A percentile compares a stretch with the other conserved stretches of the same genome.
These are phyloP conservation scores for Dolichomitus sp. DNA, from an alignment of 2,888 invertebrate genomes.

Conservation along the genomic window DNA sequence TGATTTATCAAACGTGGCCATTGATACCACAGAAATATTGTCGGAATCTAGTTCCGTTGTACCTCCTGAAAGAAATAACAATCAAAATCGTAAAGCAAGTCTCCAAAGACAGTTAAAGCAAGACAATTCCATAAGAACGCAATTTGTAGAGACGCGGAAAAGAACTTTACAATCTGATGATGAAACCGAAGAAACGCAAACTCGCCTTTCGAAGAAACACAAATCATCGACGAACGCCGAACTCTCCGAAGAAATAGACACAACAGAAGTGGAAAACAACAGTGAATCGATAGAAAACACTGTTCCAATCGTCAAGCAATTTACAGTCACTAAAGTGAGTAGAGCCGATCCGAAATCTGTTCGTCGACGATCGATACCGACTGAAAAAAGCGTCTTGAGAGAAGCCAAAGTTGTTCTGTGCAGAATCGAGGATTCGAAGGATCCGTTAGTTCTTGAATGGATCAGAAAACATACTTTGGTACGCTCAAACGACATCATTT, in stretches of 20 bases:
- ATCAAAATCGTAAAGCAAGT: background rate
- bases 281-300: background rate
- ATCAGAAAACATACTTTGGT: constrained; percentile 16
- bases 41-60: background rate
- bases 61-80: background rate
- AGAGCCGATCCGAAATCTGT: background rate
- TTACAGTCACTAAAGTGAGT: background rate
- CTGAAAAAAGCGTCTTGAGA: background rate
- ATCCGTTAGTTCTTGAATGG: constrained; percentile 65
- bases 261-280: background rate
- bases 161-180: background rate
- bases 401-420: constrained; percentile 14
- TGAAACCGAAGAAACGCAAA: background rate
- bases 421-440: constrained; percentile 61
- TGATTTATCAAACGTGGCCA: background rate
- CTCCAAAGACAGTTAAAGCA: background rate
- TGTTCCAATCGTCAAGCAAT: background rate
- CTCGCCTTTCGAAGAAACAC: background rate
- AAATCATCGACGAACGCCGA: background rate
- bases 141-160: background rate
- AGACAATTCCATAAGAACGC: background rate
- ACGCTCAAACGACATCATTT: background rate
- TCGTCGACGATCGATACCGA: constrained; percentile 3
- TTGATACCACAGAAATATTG: background rate
- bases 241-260: background rate